Base-by-base conservation (phyloP, 1,140 invertebrate species). In the Lethrus apterus region DNA sequence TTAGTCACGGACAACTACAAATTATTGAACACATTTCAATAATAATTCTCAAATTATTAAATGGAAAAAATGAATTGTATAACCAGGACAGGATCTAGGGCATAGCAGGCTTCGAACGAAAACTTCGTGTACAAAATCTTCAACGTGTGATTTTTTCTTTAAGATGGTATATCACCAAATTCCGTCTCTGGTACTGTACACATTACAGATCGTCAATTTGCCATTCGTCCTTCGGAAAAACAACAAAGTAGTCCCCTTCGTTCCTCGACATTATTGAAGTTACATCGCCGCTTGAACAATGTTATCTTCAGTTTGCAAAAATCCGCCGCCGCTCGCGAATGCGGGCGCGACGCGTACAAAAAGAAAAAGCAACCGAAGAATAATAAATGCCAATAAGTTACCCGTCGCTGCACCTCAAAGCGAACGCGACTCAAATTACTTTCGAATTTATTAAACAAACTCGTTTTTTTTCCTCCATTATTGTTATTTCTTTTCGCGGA, bases 371-470 rank as follows among this genome's bases (percentile, higher is more conserved):
- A 23, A 29, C 17, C 21, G 19, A 47, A 38, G 34, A 47, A 47
- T 47, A 47, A 47, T 36, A 47, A 47, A 31, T 36, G 32, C 32
- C 35, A 47, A 47, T 47, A 47, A 47, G 18, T 35, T 30, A 29
- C 45, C 26, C 33, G 45, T 38, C 45, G 26, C 32, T 31, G 34
- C 13, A 47, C 45, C 19, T 47, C 45, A 47, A 47, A 47, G 45
- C 45, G 40, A 47, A 47, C 40, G 34, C 34, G 45, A 47, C 40
- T 47, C 30, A 47, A 38, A 47, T 47, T 47, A 47, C 21, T 47
- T 47, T 47, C 30, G 30, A 47, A 47, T 47, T 47, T 47, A 47
- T 47, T 47, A 45, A 45, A 45, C 44, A 45, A 45, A 45, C 23
- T 31, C 31, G 34, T 45, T 35, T 31, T 19, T 17, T 32, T 20